Evolutionary conservation across 2,888 invertebrate species (phyloP), one percentile per base, ranked within the genome.

Genomic region (Salpingus planirostris): DNA sequence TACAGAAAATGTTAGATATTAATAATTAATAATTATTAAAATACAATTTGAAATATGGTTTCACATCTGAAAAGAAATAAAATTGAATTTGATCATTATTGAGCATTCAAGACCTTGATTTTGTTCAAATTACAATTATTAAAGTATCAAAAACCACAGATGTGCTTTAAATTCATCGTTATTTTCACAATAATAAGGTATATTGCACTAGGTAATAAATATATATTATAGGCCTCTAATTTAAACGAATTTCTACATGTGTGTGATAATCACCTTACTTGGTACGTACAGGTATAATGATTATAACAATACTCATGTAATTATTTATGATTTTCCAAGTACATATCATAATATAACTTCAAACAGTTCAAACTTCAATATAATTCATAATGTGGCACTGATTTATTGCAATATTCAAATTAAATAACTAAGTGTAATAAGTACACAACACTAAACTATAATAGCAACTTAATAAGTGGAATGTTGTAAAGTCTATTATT

Each of bases 381-480:
- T n/a, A n/a, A n/a, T n/a, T 28, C 7, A 38, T 38, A 25, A 31
- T 38, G 39, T 39, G 39, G 39, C 39, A 39, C 39, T 35, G 39
- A 31, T 39, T 39, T 39, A 39, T 39, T 39, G 39, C 39, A 35
- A 32, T 32, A 32, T 38, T 31, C 31, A 34, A 29, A 21, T 21
- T 21, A 35, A 34, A 18, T 18, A 35, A 31, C 31, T 27, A 37
- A 32, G 36, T 31, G 32, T 36, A 36, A 30, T 36, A 36, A 36
- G 36, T 36, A 36, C 36, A 36, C 36, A 27, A 25, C n/a, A 24
- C n/a, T 26, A 29, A 36, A 29, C 13, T 31, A 24, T 28, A 32
- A 15, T 13, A 29, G 29, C 32, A 32, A 32, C 24, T 24, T 26
- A 27, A 13, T 18, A 7, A 27, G 11, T 28, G 36, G 36, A 36